These are phyloP conservation scores for human (Homo sapiens) DNA, from an alignment of 2,113 vertebrate species.

Conservation along the genomic window GRCh38 chr19:31307001-31307500, in stretches of 20 bases:
- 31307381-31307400: not conserved
- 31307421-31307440: rapidly evolving
- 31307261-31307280: not conserved
- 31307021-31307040: constrained; percentile 45
- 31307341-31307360: not conserved
- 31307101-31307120: constrained; percentile 53
- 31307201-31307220: not conserved
- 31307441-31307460: not conserved
- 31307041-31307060: constrained; percentile 54
- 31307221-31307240: not conserved
- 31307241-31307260: not conserved
- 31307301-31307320: not conserved
- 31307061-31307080: constrained; percentile 54
- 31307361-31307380: not conserved
- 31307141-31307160: not conserved
- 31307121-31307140: constrained; percentile 58
- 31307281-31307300: not conserved
- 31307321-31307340: not conserved
- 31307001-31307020: constrained; percentile 33
- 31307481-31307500: constrained; percentile 63
- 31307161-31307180: constrained; percentile 42
- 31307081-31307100: constrained; percentile 60
- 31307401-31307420: rapidly evolving
- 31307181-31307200: not conserved
- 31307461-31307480: too few relatives aligned